Evolutionary conservation across 1,140 invertebrate species (phyloP).

Genomic region (Calliphora vicina): DNA sequence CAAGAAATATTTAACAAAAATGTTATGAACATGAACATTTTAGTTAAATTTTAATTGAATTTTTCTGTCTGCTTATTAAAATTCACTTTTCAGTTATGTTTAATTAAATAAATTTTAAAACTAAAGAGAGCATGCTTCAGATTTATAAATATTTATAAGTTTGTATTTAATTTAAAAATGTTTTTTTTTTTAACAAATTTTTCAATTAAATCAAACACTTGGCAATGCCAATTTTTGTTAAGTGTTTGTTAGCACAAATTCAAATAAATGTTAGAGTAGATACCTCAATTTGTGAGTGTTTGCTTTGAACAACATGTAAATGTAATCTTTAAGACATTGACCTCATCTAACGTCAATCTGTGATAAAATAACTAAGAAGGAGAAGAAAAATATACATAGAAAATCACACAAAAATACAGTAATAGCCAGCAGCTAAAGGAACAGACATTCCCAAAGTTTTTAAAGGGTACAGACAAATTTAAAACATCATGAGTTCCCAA

Average conservation of each 20-base stretch:
- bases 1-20: background rate
- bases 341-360: background rate
- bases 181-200: too few species aligned
- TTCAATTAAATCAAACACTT: too few species aligned
- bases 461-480: too few species aligned
- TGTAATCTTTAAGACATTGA: conserved; percentile 25
- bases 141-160: background rate
- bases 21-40: background rate
- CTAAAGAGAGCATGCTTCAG: background rate
- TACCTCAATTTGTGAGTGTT: background rate
- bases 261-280: background rate
- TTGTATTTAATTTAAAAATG: background rate
- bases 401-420: too few species aligned
- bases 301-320: background rate
- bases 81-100: too few species aligned
- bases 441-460: too few species aligned
- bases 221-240: too few species aligned
- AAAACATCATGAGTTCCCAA: too few species aligned
- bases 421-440: background rate
- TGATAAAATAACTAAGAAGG: background rate
- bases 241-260: background rate
- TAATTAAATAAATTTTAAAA: too few species aligned
- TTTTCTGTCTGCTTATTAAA: too few species aligned
- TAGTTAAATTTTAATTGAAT: background rate
- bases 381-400: background rate